phyloP scores from a whole-genome alignment of 1,140 invertebrate genomes.

The Odontomachus brunneus region DNA sequence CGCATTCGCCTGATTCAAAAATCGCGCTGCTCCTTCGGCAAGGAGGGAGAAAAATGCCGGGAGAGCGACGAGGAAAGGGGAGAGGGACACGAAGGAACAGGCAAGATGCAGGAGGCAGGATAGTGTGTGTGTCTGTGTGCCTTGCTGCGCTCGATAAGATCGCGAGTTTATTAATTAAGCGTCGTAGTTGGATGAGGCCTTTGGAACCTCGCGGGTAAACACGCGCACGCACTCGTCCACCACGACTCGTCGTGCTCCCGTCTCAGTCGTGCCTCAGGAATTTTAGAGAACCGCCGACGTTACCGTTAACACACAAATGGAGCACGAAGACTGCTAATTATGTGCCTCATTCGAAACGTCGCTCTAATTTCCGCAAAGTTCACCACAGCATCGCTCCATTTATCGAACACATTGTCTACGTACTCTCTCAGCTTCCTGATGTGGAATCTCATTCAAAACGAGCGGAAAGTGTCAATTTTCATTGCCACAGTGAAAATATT shows the following conservation, averaged over 20 bases:
- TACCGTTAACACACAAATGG: too few relatives aligned
- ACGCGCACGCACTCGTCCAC: not conserved
- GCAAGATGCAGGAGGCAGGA: conserved; percentile 36
- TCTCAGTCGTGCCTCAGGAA: conserved; percentile 4
- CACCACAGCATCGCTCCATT: too few relatives aligned
- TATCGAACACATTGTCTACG: too few relatives aligned
- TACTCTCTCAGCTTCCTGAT: too few relatives aligned
- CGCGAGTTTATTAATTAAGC: conserved; percentile 75
- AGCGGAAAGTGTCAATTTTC: too few relatives aligned
- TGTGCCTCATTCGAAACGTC: not conserved
- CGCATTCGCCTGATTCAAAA: conserved; percentile 66
- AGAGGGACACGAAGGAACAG: conserved; percentile 2
- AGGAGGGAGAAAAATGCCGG: conserved; percentile 30
- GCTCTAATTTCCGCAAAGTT: not conserved
- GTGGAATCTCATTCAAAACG: too few relatives aligned
- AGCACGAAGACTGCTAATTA: not conserved
- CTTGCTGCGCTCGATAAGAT: conserved; percentile 74
- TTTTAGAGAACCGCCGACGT: conserved; percentile 6
- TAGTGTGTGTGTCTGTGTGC: conserved; percentile 47
- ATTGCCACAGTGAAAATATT: too few relatives aligned
- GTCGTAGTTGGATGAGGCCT: conserved; percentile 44
- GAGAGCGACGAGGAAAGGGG: not conserved
- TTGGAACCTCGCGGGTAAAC: conserved; percentile 52
- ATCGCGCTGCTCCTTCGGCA: conserved; percentile 59
- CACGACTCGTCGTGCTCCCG: too few relatives aligned